These are phyloP conservation scores for Parazoanthus darwini DNA, from an alignment of 92 coral and sea anemone species.

Conservation along the genomic window DNA sequence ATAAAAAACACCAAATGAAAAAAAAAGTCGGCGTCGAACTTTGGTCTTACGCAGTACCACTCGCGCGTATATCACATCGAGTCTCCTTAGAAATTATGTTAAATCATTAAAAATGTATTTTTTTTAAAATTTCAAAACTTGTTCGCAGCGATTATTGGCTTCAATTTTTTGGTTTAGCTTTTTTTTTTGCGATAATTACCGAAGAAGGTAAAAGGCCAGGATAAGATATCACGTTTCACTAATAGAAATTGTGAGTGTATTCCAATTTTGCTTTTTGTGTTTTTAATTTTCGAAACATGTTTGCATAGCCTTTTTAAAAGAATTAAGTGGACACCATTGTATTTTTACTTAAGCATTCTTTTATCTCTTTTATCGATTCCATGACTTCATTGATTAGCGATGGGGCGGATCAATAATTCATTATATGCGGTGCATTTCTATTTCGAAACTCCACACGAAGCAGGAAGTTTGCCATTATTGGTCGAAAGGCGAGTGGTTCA, in stretches of 20 bases:
- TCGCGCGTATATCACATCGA: too few relatives aligned
- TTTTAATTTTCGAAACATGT: background rate
- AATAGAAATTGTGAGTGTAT: background rate
- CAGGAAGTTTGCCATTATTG: background rate
- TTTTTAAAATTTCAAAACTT: background rate
- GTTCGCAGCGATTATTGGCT: background rate
- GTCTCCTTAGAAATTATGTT: too few relatives aligned
- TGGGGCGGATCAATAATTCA: background rate
- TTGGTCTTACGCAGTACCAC: too few relatives aligned
- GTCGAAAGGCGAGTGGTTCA: background rate
- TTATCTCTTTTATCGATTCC: constrained; percentile 19
- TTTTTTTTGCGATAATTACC: background rate
- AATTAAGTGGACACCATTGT: background rate
- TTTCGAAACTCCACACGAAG: background rate
- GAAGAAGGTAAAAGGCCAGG: background rate
- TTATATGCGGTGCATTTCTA: background rate
- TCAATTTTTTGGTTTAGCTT: too few relatives aligned
- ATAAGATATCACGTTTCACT: background rate
- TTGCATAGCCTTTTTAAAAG: background rate
- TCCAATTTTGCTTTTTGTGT: background rate
- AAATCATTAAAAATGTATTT: constrained; percentile 7
- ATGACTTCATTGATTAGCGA: constrained; percentile 22
- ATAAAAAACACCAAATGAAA: too few relatives aligned
- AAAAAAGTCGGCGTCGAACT: too few relatives aligned
- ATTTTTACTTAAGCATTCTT: background rate